A percentile compares a stretch with the other conserved stretches of the same genome.
phyloP scores from a whole-genome alignment of 2,797 vertebrate species.

The Phalanger gymnotis region DNA sequence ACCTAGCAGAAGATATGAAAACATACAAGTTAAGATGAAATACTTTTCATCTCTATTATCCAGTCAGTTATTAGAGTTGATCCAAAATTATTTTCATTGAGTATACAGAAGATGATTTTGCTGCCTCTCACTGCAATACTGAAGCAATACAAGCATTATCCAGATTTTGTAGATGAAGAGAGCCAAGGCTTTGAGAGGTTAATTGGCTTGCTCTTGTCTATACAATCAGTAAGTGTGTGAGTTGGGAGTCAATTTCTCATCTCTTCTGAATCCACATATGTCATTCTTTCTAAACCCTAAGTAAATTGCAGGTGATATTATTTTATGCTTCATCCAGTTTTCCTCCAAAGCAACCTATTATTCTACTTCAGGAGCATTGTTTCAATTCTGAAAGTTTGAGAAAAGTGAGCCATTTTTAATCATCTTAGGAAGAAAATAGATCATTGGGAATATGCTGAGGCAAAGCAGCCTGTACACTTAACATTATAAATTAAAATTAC shows the following conservation, averaged over 20 bases:
- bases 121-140: background rate
- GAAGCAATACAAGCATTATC: background rate
- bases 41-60: background rate
- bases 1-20: background rate
- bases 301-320: background rate
- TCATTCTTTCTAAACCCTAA: background rate
- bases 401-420: constrained; percentile 58
- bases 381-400: constrained; percentile 50
- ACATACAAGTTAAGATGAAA: background rate
- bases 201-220: background rate
- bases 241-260: background rate
- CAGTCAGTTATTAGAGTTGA: background rate
- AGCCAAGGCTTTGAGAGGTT: background rate
- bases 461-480: constrained; percentile 68
- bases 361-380: constrained; percentile 41
- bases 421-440: constrained; percentile 45
- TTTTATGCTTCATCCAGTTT: background rate
- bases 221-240: background rate
- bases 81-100: background rate
- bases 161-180: background rate
- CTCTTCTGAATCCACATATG: background rate
- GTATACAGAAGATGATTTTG: background rate
- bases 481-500: constrained; percentile 76
- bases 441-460: constrained; percentile 4
- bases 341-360: background rate